Base-by-base conservation (phyloP, 2,797 vertebrate species). In the Sebastes flavidus region DNA sequence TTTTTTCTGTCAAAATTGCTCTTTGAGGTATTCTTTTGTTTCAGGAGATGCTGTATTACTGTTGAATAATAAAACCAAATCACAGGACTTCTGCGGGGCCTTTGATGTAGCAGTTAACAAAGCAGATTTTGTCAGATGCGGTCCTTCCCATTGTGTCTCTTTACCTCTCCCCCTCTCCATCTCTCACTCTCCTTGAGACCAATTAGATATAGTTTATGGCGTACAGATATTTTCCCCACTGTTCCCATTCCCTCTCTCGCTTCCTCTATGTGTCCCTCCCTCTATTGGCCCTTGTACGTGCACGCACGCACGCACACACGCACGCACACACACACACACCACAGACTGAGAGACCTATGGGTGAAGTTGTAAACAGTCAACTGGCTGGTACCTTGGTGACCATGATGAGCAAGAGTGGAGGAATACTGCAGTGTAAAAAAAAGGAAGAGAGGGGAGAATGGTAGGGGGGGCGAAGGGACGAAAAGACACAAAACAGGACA, bases 161-260 rank as follows among this genome's bases (percentile, higher is more conserved):
- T 63, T 71, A 58, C 9, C 36, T 67, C 22, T 34, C 58, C 32
- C 16, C 20, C 18, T 12, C 22, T 12, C 8, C 38, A 60, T 25
- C 14, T 52, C 54, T 54, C 34, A 10, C 84, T 80, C 84, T 88
- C 86, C 73, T 69, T 78, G 85, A 85, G 86, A 90, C 88, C 86
- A 92, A 89, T 90, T 89, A 90, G 74, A 82, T 42, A 80, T 81
- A 85, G 74, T 87, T 87, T 84, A 89, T 78, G 67, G 75, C n/a
- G 30, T 72, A 63, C 25, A 78, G 62, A 81, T 54, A 71, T 80
- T 80, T 78, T 25, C 11, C 69, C 32, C 65, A 69, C 42, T 59
- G 46, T 61, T 61, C 46, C 42, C 42, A 54, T 66, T 70, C 8
- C 60, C 24, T 24, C 36, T 70, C 25, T 42, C 2, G 0, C 13